Conservation (phyloP, 1,140 invertebrate species). For the Micrasema longulum region DNA sequence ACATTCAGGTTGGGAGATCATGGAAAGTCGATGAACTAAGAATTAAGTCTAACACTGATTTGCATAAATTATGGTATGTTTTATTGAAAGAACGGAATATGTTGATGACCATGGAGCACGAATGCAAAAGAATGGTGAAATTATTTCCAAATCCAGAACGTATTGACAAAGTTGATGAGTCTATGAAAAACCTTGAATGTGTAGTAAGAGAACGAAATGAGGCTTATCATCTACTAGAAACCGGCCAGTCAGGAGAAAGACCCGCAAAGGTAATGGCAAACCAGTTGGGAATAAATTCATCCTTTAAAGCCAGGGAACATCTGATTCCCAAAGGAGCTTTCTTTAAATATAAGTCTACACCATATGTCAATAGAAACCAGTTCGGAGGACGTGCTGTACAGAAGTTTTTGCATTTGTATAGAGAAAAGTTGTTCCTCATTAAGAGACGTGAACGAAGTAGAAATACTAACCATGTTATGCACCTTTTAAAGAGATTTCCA, state of each 20-base stretch:
- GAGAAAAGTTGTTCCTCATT: slow-evolving; percentile 73
- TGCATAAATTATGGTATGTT: slow-evolving; percentile 98
- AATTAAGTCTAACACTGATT: slow-evolving; percentile 94
- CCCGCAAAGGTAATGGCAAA: slow-evolving; percentile 71
- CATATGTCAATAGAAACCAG: slow-evolving; percentile 58
- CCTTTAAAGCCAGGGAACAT: slow-evolving; percentile 61
- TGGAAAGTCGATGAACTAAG: slow-evolving; percentile 94
- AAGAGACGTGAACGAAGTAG: slow-evolving; percentile 71
- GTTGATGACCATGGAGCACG: slow-evolving; percentile 95
- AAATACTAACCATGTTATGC: slow-evolving; percentile 74
- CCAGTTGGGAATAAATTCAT: slow-evolving; percentile 70
- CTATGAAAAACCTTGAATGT: slow-evolving; percentile 94
- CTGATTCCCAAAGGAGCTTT: slow-evolving; percentile 72
- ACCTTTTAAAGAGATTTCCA: slow-evolving; percentile 79
- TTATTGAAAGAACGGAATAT: slow-evolving; percentile 97
- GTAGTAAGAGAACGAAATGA: slow-evolving; percentile 93
- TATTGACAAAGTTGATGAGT: slow-evolving; percentile 94
- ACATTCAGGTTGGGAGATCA: slow-evolving; percentile 86
- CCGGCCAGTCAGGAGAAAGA: slow-evolving; percentile 84
- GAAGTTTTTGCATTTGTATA: slow-evolving; percentile 74
- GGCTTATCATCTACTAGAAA: slow-evolving; percentile 92
- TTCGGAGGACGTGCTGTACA: slow-evolving; percentile 69
- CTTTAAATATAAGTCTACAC: slow-evolving; percentile 64
- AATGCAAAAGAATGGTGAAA: slow-evolving; percentile 75
- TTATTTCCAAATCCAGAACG: slow-evolving; percentile 96